Percentiles rank a stretch among this genome's conserved stretches.
phyloP scores from a whole-genome alignment of 1,140 invertebrate genomes.

The Halotydeus destructor region DNA sequence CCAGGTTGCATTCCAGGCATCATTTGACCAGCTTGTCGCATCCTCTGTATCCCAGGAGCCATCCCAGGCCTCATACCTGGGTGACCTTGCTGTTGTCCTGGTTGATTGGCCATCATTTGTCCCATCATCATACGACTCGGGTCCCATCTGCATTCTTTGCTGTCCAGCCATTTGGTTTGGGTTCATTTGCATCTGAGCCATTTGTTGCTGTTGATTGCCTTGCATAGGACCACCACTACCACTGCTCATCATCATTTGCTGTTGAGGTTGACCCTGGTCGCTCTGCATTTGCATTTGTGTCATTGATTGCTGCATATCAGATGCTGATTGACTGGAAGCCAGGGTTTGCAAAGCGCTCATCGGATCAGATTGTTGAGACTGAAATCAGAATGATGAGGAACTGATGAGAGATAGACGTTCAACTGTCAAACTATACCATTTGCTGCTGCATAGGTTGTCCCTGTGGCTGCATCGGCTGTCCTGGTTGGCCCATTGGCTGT shows the following conservation, averaged over 20 bases:
- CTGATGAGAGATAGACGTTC: too few species aligned
- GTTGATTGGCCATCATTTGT: neutral
- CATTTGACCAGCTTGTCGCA: neutral
- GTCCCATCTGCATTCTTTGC: neutral
- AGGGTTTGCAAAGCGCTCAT: neutral
- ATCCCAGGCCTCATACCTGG: too few species aligned
- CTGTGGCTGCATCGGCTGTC: too few species aligned
- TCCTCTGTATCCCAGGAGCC: neutral
- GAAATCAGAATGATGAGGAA: too few species aligned
- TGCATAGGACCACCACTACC: neutral
- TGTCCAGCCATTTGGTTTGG: neutral
- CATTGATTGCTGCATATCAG: too few species aligned
- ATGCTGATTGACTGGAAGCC: neutral
- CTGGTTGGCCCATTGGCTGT: too few species aligned
- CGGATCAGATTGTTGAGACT: constrained; percentile 1
- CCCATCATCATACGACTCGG: neutral
- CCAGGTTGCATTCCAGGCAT: neutral
- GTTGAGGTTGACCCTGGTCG: neutral
- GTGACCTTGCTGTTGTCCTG: too few species aligned
- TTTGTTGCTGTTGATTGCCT: neutral
- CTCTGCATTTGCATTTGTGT: neutral
- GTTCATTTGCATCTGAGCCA: neutral
- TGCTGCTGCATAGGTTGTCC: too few species aligned
- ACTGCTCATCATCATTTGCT: neutral
- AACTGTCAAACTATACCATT: too few species aligned